Evolutionary conservation across 2,113 vertebrate species (phyloP).

Genomic region (Forbesichthys papilliferus): DNA sequence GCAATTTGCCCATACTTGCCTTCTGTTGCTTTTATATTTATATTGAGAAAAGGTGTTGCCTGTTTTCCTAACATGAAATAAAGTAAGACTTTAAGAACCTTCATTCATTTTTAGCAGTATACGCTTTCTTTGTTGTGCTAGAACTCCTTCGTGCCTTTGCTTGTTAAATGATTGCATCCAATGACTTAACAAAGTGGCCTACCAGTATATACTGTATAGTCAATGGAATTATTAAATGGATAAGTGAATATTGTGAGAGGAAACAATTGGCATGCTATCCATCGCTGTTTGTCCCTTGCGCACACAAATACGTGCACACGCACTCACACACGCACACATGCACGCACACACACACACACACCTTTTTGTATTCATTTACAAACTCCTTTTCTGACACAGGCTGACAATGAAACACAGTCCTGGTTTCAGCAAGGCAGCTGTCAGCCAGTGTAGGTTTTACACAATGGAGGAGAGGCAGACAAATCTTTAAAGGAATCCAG

Average conservation of each 20-base stretch:
- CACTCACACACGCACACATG: slow-evolving; percentile 21
- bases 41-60: slow-evolving; percentile 45
- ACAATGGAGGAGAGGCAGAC: slow-evolving; percentile 52
- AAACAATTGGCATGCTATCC: neutral
- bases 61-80: slow-evolving; percentile 36
- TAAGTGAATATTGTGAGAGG: neutral
- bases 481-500: slow-evolving; percentile 47
- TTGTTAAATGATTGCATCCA: slow-evolving; percentile 28
- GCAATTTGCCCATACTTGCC: slow-evolving; percentile 49
- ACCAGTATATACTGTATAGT: neutral
- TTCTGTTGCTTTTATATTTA: slow-evolving; percentile 41
- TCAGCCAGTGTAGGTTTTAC: slow-evolving; percentile 46
- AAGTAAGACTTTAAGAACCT: slow-evolving; percentile 5
- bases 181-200: slow-evolving; percentile 27
- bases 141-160: slow-evolving; percentile 20
- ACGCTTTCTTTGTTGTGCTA: slow-evolving; percentile 1
- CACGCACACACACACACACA: neutral
- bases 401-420: slow-evolving; percentile 58
- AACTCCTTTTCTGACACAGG: slow-evolving; percentile 52
- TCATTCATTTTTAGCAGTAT: slow-evolving; percentile 7
- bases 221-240: too few relatives aligned
- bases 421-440: slow-evolving; percentile 57
- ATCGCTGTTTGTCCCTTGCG: slow-evolving; percentile 2
- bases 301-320: neutral
- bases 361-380: slow-evolving; percentile 47